These are phyloP conservation scores for Ectropis crepuscularia DNA, from an alignment of 2,888 invertebrate species.

Conservation along the genomic window DNA sequence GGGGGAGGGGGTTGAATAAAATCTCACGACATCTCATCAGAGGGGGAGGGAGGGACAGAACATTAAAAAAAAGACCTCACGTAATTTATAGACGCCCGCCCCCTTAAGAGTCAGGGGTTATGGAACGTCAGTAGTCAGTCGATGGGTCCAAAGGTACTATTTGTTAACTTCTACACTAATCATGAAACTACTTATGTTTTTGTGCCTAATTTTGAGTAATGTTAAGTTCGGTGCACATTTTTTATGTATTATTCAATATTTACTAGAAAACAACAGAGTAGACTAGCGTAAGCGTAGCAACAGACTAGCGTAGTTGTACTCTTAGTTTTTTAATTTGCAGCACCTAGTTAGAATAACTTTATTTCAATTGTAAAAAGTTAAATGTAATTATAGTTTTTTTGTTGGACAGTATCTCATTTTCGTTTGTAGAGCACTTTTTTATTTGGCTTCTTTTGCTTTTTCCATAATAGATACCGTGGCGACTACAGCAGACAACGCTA, in stretches of 20 bases:
- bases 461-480: constrained; percentile 67
- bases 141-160: constrained; percentile 10
- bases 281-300: no score
- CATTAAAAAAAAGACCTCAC: no score
- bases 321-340: no score
- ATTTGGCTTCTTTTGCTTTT: constrained; percentile 31
- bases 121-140: neutral
- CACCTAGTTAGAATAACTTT: no score
- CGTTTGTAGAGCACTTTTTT: constrained; percentile 23
- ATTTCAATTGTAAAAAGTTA: no score
- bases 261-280: neutral
- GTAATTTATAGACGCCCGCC: no score
- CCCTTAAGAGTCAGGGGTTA: no score
- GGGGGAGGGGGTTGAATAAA: no score
- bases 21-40: no score
- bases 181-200: neutral
- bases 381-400: neutral
- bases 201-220: neutral
- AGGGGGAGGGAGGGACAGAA: no score
- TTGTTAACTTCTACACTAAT: neutral
- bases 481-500: constrained; percentile 74
- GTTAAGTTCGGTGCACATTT: neutral
- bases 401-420: neutral
- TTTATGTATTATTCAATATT: neutral
- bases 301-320: no score